Conservation (phyloP, 2,113 vertebrate species). For the Ceratotherium simum region DNA sequence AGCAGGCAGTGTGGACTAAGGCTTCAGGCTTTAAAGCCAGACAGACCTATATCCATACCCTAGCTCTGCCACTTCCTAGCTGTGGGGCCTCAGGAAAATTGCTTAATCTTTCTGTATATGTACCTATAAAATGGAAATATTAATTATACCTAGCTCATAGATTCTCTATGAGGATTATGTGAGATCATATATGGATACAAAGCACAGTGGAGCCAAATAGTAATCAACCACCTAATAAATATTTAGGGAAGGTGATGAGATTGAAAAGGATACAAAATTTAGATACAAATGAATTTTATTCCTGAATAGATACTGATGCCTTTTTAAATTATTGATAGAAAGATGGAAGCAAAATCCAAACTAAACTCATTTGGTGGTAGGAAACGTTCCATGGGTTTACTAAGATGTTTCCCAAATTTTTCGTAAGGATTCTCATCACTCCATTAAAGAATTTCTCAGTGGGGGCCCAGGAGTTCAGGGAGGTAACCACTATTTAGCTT, state of each 20-base stretch:
- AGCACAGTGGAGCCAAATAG: neutral
- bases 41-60: neutral
- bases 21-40: neutral
- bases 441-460: constrained; percentile 18
- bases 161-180: neutral
- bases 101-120: neutral
- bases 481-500: neutral
- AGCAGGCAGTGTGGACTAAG: neutral
- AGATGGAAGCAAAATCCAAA: neutral
- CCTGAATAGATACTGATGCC: neutral
- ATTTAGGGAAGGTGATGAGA: neutral
- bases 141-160: neutral
- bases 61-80: neutral
- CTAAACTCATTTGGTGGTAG: neutral
- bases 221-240: neutral
- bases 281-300: constrained; percentile 17
- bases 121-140: constrained; percentile 3
- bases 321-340: constrained; percentile 1
- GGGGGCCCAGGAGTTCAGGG: neutral
- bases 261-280: neutral
- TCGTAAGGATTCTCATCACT: neutral
- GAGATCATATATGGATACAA: neutral
- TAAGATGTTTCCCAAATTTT: neutral
- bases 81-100: neutral
- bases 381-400: neutral